These are phyloP conservation scores for Venturia canescens DNA, from an alignment of 1,140 invertebrate species.

Conservation along the genomic window DNA sequence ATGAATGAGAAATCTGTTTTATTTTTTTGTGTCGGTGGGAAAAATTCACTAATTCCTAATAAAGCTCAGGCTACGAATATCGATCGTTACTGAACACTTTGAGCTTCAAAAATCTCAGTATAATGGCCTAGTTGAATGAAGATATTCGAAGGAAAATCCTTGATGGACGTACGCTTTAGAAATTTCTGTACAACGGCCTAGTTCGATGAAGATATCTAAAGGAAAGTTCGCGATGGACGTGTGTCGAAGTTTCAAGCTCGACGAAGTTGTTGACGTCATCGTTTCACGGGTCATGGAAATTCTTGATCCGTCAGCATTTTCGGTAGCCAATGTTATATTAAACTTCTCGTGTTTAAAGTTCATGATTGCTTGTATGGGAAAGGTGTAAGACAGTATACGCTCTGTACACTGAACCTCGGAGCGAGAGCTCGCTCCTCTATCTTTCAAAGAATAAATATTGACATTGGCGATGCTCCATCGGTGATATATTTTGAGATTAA, in stretches of 20 bases:
- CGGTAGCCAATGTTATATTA: not conserved
- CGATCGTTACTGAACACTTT: too few relatives aligned
- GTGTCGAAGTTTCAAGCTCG: not conserved
- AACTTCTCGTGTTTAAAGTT: constrained; percentile 4
- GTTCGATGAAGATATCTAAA: not conserved
- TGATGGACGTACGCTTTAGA: too few relatives aligned
- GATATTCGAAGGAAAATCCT: too few relatives aligned
- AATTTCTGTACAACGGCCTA: too few relatives aligned
- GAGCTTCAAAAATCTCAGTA: too few relatives aligned
- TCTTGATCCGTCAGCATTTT: not conserved
- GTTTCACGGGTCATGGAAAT: constrained; percentile 22
- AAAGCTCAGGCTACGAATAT: too few relatives aligned
- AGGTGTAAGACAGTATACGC: not conserved
- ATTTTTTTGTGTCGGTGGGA: too few relatives aligned
- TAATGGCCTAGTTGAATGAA: too few relatives aligned
- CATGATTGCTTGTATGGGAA: not conserved
- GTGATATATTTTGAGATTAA: constrained; percentile 41
- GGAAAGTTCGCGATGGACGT: not conserved
- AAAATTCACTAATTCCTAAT: too few relatives aligned
- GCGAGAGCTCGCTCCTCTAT: constrained; percentile 1
- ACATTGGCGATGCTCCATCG: constrained; percentile 31
- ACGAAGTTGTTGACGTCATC: not conserved
- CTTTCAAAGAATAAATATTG: constrained; percentile 39
- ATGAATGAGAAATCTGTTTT: too few relatives aligned
- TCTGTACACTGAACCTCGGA: not conserved